phyloP scores from a whole-genome alignment of 2,888 invertebrate species.

The Ennomos erosarius region DNA sequence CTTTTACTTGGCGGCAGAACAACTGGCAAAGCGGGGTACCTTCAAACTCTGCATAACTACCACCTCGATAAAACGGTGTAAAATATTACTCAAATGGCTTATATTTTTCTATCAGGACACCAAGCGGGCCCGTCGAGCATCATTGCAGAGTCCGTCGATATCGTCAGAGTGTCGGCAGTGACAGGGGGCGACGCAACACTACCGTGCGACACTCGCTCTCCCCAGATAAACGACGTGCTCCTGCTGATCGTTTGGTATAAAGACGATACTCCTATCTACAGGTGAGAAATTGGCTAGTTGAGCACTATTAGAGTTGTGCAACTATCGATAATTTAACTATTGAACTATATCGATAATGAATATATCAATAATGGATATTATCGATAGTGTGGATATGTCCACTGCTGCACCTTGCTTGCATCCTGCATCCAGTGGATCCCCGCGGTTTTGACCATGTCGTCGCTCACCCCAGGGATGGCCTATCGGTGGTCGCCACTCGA shows the following conservation, averaged over 20 bases:
- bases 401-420: too few species aligned
- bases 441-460: too few species aligned
- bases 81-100: background rate
- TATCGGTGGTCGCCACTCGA: too few species aligned
- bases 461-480: too few species aligned
- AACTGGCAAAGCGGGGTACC: too few species aligned
- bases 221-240: slow-evolving; percentile 91
- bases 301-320: background rate
- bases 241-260: slow-evolving; percentile 96
- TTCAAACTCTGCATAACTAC: too few species aligned
- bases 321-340: background rate
- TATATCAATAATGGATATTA: too few species aligned
- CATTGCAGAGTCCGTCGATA: slow-evolving; percentile 82
- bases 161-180: slow-evolving; percentile 88
- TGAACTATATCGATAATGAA: too few species aligned
- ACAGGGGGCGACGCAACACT: slow-evolving; percentile 92
- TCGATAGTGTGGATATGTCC: too few species aligned
- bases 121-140: slow-evolving; percentile 60
- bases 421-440: too few species aligned
- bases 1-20: too few species aligned
- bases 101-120: slow-evolving; percentile 59
- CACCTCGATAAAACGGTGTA: too few species aligned
- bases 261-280: slow-evolving; percentile 95
- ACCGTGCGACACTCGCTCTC: slow-evolving; percentile 94
- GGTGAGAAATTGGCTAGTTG: slow-evolving; percentile 77